Evolutionary conservation across 1,140 invertebrate genomes (phyloP), one percentile per base, ranked within the genome.

Genomic region (Vollenhovia emeryi): DNA sequence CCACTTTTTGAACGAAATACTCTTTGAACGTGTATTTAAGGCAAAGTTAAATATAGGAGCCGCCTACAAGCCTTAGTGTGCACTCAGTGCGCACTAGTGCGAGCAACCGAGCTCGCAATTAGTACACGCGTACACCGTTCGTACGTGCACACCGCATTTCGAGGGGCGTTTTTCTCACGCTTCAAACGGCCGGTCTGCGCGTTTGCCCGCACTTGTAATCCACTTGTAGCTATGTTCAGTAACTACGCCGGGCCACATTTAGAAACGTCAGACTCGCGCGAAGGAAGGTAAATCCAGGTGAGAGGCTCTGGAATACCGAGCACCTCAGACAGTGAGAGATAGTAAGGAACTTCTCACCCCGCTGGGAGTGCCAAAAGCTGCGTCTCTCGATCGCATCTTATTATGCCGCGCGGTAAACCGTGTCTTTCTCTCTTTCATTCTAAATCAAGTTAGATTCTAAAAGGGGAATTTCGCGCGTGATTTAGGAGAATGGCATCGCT

Each of bases 241-340:
- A 71, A 73, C 36, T 82, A 57, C n/a, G 36, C 78, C 13, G 78
- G 40, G 55, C 78, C 78, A 82, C 78, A 59, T 82, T 71, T 73
- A 82, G 78, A 73, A 82, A 57, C 13, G 78, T 82, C 78, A 82
- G 66, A 73, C 50, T 73, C 66, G 43, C 66, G 66, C 66, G 78
- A 45, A 27, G 66, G 66, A 73, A 57, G 36, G 66, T 82, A 73
- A 82, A 82, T 82, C 66, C 64, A 82, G 36, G 78, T 57, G 50
- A 82, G 48, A 73, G 36, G 64, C 48, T 43, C 43, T n/a, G 64
- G 78, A 80, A 71, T 69, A 80, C 78, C 24, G 78, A 71, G 18
- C 66, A 45, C 33, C 50, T 82, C 78, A 73, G 78, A 82, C 78
- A 82, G 50, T 73, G 78, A 82, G 50, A 36, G 50, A 82, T 82